Evolutionary conservation across 2,113 vertebrate species (phyloP).

Genomic region (Indri indri): DNA sequence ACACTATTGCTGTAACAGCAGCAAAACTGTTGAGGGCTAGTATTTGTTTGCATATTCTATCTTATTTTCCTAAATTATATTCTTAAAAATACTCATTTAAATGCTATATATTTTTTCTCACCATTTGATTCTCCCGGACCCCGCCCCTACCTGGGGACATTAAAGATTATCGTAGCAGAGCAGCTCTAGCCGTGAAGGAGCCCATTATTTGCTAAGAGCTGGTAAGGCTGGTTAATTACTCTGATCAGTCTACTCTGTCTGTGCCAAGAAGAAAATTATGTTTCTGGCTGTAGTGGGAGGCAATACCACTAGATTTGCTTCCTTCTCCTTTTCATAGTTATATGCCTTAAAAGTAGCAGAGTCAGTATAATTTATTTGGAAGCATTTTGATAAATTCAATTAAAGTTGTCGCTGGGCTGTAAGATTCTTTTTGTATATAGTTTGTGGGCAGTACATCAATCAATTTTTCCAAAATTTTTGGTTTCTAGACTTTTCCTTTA

Average conservation of each 20-base stretch:
- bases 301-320: neutral
- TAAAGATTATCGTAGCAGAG: fast-evolving
- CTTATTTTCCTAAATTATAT: neutral
- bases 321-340: neutral
- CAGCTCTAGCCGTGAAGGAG: neutral
- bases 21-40: fast-evolving
- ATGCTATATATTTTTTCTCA: neutral
- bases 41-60: too few relatives aligned
- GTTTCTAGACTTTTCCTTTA: neutral
- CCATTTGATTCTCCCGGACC: neutral
- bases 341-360: neutral
- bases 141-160: neutral
- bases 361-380: neutral
- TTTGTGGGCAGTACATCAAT: neutral
- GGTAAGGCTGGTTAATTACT: neutral
- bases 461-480: neutral
- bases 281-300: neutral
- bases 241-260: neutral
- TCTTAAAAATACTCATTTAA: neutral
- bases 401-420: neutral
- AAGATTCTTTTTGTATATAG: neutral
- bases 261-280: neutral
- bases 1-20: fast-evolving
- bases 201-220: neutral
- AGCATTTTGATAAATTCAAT: conserved; percentile 41